Conservation (phyloP, 2,888 invertebrate species). For the Andrena camellia region DNA sequence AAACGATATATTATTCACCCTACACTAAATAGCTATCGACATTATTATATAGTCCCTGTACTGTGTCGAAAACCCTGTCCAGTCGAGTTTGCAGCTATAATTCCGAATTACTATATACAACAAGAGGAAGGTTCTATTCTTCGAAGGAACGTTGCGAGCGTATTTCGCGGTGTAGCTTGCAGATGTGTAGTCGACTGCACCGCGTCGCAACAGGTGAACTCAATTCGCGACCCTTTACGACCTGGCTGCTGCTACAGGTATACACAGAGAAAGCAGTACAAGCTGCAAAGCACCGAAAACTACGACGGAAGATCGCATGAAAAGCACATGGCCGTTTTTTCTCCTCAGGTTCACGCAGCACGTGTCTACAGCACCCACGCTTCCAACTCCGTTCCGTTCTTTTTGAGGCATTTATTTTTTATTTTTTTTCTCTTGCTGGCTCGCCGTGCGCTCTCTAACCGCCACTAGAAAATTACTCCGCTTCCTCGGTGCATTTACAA, state of each 20-base stretch:
- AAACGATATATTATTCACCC: too few relatives aligned
- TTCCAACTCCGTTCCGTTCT: slow-evolving; percentile 13
- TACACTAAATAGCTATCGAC: background rate
- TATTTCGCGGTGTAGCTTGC: background rate
- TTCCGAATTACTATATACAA: background rate
- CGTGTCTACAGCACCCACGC: slow-evolving; percentile 22
- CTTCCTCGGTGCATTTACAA: slow-evolving; percentile 44
- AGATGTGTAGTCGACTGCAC: slow-evolving; percentile 35
- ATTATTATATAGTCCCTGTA: background rate
- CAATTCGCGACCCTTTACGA: slow-evolving; percentile 72
- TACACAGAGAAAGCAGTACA: slow-evolving; percentile 4
- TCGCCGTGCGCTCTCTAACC: background rate
- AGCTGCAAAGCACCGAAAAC: slow-evolving; percentile 41
- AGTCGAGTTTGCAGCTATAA: background rate
- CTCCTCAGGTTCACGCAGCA: slow-evolving; percentile 1
- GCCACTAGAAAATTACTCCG: slow-evolving; percentile 36
- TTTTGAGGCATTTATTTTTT: slow-evolving; percentile 38
- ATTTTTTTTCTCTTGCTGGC: background rate
- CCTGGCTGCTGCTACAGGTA: slow-evolving; percentile 56
- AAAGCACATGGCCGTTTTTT: slow-evolving; percentile 35
- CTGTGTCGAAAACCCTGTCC: background rate
- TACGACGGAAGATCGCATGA: slow-evolving; percentile 41
- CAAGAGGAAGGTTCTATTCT: slow-evolving; percentile 20
- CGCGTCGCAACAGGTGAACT: slow-evolving; percentile 72
- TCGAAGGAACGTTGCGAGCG: background rate